phyloP scores from a whole-genome alignment of 2,797 vertebrate species.

The Limnodromus scolopaceus region DNA sequence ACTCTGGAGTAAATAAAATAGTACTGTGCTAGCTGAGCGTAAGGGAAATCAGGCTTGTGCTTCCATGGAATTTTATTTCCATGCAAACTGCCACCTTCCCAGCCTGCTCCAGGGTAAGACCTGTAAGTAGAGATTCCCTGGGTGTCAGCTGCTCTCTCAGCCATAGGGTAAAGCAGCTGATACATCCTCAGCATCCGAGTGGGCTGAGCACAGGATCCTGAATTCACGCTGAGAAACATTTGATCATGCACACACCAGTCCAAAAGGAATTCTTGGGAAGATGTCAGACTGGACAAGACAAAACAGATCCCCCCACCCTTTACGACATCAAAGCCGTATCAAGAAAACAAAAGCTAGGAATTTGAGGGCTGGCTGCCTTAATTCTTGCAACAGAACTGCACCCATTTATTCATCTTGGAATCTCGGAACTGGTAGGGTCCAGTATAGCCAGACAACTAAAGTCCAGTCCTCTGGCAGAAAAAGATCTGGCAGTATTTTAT shows the following conservation, averaged over 20 bases:
- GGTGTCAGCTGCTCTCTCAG: background rate
- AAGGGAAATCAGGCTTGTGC: background rate
- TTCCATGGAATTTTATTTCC: background rate
- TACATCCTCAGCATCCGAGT: background rate
- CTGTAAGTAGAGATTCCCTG: background rate
- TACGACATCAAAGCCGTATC: background rate
- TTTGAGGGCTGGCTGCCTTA: background rate
- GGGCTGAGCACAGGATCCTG: background rate
- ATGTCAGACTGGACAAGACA: slow-evolving; percentile 23
- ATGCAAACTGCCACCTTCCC: background rate
- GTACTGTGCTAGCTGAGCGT: background rate
- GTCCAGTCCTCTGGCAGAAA: background rate
- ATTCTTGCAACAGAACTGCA: background rate
- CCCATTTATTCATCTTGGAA: background rate
- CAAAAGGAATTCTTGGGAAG: background rate
- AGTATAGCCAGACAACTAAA: background rate
- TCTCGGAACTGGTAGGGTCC: background rate
- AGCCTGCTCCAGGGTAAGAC: accelerated
- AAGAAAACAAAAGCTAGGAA: background rate
- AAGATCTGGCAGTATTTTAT: background rate
- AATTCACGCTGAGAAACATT: background rate
- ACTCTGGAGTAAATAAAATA: background rate
- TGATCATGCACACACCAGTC: background rate
- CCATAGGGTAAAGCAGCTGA: background rate
- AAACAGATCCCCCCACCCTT: background rate